phyloP scores from a whole-genome alignment of 1,140 invertebrate species.

The Scylla paramamosain region DNA sequence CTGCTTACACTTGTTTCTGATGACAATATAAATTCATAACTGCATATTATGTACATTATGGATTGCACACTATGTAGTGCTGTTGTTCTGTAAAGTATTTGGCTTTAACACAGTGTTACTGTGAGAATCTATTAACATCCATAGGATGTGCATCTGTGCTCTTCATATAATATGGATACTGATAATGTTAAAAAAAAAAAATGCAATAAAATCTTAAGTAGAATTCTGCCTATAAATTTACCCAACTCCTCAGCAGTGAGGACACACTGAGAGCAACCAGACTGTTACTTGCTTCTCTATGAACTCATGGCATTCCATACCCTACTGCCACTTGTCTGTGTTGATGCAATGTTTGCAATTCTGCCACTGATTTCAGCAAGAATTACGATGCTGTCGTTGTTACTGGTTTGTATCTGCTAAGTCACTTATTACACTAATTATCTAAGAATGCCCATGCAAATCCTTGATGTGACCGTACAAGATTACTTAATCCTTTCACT shows the following conservation, averaged over 20 bases:
- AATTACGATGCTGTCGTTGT: too few relatives aligned
- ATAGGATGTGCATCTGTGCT: constrained; percentile 52
- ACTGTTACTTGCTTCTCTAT: background rate
- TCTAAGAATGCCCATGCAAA: background rate
- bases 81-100: constrained; percentile 56
- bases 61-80: constrained; percentile 70
- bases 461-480: background rate
- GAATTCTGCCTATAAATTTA: background rate
- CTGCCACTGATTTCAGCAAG: too few relatives aligned
- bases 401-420: too few relatives aligned
- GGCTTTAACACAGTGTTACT: constrained; percentile 60
- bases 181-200: constrained; percentile 51
- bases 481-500: too few relatives aligned
- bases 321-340: background rate
- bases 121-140: constrained; percentile 48
- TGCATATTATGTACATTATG: constrained; percentile 52
- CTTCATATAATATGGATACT: constrained; percentile 47
- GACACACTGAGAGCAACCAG: background rate
- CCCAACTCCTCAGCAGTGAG: background rate
- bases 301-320: background rate
- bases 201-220: constrained; percentile 52
- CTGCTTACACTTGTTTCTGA: constrained; percentile 25
- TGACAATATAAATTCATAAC: background rate
- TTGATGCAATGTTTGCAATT: background rate
- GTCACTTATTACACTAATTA: too few relatives aligned